Percentiles rank a stretch among this genome's conserved stretches.
Conservation (phyloP, 1,140 invertebrate genomes). For the Lordiphosa mommai region DNA sequence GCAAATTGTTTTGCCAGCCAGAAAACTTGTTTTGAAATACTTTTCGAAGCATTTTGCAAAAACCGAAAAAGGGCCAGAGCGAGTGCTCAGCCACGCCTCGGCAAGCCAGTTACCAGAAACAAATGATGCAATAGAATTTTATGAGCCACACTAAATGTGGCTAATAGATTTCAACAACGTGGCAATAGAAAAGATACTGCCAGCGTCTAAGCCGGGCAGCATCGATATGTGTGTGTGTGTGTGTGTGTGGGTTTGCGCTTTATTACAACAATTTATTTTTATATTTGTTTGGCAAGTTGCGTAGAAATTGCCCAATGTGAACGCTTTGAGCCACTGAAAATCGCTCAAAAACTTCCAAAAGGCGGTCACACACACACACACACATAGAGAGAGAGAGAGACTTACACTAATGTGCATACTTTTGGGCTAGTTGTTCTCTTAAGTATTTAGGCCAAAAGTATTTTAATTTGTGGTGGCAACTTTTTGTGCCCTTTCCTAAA, state of each 20-base stretch:
- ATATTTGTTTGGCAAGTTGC: constrained; percentile 77
- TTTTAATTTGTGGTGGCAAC: constrained; percentile 50
- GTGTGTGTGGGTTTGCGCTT: constrained; percentile 35
- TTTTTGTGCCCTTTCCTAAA: constrained; percentile 25
- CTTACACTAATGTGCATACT: constrained; percentile 55
- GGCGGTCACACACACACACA: constrained; percentile 15
- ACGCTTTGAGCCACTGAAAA: constrained; percentile 52
- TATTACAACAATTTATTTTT: constrained; percentile 77
- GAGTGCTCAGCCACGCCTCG: constrained; percentile 5
- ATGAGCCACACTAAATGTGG: constrained; percentile 77
- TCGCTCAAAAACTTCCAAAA: constrained; percentile 58
- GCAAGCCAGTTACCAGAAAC: constrained; percentile 59
- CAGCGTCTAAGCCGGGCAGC: constrained; percentile 56
- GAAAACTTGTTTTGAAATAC: constrained; percentile 74
- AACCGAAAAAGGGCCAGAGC: constrained; percentile 36
- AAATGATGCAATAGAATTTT: constrained; percentile 78
- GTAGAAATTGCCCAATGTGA: constrained; percentile 65
- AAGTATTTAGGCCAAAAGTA: constrained; percentile 55
- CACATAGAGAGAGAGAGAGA: background rate
- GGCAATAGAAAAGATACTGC: constrained; percentile 77
- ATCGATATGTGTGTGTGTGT: constrained; percentile 20
- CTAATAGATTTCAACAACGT: constrained; percentile 78
- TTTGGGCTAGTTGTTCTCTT: constrained; percentile 46
- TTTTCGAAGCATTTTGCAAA: constrained; percentile 30
- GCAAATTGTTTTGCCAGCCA: constrained; percentile 62